Evolutionary conservation across 1,140 invertebrate genomes (phyloP).

Genomic region (Bombus waltoni): DNA sequence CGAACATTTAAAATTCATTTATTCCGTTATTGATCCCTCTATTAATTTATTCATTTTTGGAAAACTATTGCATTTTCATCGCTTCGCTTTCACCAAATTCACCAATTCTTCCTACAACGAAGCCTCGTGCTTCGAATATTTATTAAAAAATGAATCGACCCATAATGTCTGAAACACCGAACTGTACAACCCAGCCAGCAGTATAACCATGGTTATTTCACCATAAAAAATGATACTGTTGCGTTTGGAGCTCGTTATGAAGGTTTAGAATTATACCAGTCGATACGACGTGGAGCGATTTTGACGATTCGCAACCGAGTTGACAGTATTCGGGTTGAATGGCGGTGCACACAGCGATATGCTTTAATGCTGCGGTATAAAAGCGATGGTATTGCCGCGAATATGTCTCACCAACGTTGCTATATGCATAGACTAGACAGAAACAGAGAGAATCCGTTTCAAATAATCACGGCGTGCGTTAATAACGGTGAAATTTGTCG

Average conservation of each 20-base stretch:
- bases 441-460: neutral
- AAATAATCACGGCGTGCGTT: neutral
- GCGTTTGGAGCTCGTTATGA: neutral
- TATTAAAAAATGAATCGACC: neutral
- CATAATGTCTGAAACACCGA: neutral
- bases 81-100: too few relatives aligned
- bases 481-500: neutral
- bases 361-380: constrained; percentile 7
- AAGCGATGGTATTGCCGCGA: neutral
- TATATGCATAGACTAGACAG: neutral
- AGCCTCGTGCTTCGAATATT: neutral
- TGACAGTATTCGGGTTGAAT: neutral
- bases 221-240: neutral
- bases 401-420: neutral
- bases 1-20: too few relatives aligned
- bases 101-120: neutral
- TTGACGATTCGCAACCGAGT: neutral
- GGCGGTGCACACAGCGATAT: neutral
- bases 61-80: neutral
- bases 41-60: too few relatives aligned
- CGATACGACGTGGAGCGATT: neutral
- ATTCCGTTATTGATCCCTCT: too few relatives aligned
- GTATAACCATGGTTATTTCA: neutral
- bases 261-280: neutral
- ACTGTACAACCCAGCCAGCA: too few relatives aligned